Evolutionary conservation across 2,113 vertebrate species (phyloP), one percentile per base, ranked within the genome.

Genomic region (Nothoprocta pentlandii): DNA sequence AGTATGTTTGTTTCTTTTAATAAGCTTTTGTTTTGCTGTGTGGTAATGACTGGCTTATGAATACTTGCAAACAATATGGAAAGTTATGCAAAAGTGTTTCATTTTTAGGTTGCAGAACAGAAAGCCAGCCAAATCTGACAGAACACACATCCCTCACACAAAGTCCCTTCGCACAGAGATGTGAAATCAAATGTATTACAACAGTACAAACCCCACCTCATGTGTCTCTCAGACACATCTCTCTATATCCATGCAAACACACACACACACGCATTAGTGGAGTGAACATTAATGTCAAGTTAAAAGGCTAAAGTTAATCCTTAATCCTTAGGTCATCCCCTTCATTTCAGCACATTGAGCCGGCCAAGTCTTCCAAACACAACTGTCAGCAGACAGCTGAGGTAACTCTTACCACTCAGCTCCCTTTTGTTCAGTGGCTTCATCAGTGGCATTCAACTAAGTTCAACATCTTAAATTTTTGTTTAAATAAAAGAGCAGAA

Each of bases 291-390:
- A 61, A 46, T 75, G 83, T 90, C 73, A 88, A 94, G 73, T 90
- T 86, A 75, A 84, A 92, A 92, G 69, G 34, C 47, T 84, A 14
- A 88, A 84, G 47, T 20, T 93, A 92, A 90, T 93, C 67, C 78
- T 92, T 82, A 89, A 85, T 89, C 76, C 86, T 95, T 86, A 96
- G 89, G 92, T 94, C 95, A 89, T 56, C 69, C 88, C 64, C 66
- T 90, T 86, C 25, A 68, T 86, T 92, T 96, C 94, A 96, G 58
- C 94, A 96, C 86, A 17, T 81, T 0, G 2, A 84, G 51, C 39
- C 73, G 61, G 89, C 90, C 94, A 94, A 94, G 69, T 4, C 51
- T 86, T 78, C 69, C 73, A 73, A 89, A 71, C 6, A 12, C 32
- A 47, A 64, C 58, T 95, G 74, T 93, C 80, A 95, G 74, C 73